phyloP scores from a whole-genome alignment of 2,888 invertebrate species.

The Ligdia adustata region DNA sequence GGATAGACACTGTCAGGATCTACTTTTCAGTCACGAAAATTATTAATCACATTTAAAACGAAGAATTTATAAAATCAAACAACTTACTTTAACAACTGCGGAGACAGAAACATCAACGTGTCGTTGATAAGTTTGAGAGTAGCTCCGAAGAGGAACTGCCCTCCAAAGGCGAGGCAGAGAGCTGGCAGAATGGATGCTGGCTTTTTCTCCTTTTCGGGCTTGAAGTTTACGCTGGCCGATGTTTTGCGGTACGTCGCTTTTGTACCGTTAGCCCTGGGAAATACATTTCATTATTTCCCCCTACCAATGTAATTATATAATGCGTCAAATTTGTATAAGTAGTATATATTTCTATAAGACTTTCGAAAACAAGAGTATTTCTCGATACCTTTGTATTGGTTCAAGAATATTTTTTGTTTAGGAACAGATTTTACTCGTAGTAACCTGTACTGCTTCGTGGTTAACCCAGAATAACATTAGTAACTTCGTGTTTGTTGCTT shows the following conservation, averaged over 20 bases:
- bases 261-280: conserved; percentile 61
- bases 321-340: too few species aligned
- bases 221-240: conserved; percentile 89
- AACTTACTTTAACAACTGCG: conserved; percentile 92
- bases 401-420: too few species aligned
- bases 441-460: too few species aligned
- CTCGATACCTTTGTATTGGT: too few species aligned
- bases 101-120: conserved; percentile 93
- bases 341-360: too few species aligned
- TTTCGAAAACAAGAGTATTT: too few species aligned
- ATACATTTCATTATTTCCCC: too few species aligned
- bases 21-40: conserved; percentile 84
- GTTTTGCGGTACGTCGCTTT: conserved; percentile 88
- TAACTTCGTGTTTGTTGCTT: too few species aligned
- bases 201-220: conserved; percentile 86
- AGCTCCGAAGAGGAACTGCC: conserved; percentile 93
- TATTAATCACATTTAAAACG: too few species aligned
- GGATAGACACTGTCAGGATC: conserved; percentile 91
- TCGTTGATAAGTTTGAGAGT: conserved; percentile 93
- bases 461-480: too few species aligned
- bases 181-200: conserved; percentile 93
- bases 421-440: too few species aligned
- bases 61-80: neutral
- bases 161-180: conserved; percentile 93
- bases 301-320: too few species aligned